These are phyloP conservation scores for Serranus cabrilla DNA, from an alignment of 2,797 vertebrate genomes.

Conservation along the genomic window DNA sequence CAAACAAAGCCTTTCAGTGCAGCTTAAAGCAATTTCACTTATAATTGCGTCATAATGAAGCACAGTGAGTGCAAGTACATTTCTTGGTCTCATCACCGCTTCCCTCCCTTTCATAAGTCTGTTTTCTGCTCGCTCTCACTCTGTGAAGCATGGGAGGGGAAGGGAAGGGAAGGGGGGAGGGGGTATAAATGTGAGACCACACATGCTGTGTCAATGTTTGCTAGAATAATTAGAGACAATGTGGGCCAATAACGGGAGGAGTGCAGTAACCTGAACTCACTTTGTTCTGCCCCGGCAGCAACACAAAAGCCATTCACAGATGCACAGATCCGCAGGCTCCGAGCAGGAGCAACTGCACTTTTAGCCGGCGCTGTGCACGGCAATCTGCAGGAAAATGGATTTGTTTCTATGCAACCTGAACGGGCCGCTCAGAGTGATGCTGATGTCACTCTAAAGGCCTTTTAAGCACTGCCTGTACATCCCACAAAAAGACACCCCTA, in stretches of 20 bases:
- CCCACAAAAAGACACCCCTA: constrained; percentile 38
- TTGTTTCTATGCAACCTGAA: constrained; percentile 50
- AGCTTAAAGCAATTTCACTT: constrained; percentile 10
- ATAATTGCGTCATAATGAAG: constrained; percentile 34
- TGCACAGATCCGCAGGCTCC: constrained; percentile 58
- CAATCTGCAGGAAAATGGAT: constrained; percentile 47
- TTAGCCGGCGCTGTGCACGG: constrained; percentile 31
- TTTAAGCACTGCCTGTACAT: constrained; percentile 66
- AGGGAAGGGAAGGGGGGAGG: constrained; percentile 9
- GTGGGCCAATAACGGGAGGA: constrained; percentile 78
- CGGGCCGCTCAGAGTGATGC: constrained; percentile 55
- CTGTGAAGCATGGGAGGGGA: constrained; percentile 49
- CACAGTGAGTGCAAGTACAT: constrained; percentile 29
- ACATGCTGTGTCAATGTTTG: constrained; percentile 85
- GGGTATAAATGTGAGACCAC: constrained; percentile 80
- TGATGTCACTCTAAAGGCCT: constrained; percentile 73
- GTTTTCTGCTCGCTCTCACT: constrained; percentile 51
- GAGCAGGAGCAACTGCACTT: constrained; percentile 63
- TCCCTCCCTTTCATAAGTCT: constrained; percentile 42
- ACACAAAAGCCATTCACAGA: constrained; percentile 81
- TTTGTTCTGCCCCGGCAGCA: constrained; percentile 79
- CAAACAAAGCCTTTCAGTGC: constrained; percentile 9
- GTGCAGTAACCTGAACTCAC: constrained; percentile 81
- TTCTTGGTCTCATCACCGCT: constrained; percentile 45
- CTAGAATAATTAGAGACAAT: constrained; percentile 83